phyloP scores from a whole-genome alignment of 2,888 invertebrate genomes.

The Pollenia angustigena region DNA sequence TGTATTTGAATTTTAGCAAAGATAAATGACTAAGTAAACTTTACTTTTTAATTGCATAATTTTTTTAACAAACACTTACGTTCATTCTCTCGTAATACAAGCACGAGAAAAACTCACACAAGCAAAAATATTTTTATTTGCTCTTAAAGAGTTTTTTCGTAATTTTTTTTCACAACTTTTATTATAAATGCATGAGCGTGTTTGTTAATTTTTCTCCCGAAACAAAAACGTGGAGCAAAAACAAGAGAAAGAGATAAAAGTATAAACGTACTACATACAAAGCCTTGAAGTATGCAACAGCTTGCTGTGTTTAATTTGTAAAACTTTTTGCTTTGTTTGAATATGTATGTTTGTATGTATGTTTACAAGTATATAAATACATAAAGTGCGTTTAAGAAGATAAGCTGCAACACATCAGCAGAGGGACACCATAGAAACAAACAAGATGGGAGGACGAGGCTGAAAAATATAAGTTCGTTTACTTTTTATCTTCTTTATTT shows the following conservation, averaged over 20 bases:
- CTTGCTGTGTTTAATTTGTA: conserved; percentile 48
- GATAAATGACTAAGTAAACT: conserved; percentile 33
- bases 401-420: conserved; percentile 20
- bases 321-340: background rate
- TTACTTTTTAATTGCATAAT: conserved; percentile 61
- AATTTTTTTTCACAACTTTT: background rate
- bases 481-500: background rate
- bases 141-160: background rate
- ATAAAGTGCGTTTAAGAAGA: conserved; percentile 29
- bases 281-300: conserved; percentile 69
- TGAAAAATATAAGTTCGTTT: conserved; percentile 17
- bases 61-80: conserved; percentile 39
- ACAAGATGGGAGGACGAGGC: background rate
- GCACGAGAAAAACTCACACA: background rate
- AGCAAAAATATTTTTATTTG: conserved; percentile 9
- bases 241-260: background rate
- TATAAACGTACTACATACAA: background rate
- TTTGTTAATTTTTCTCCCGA: conserved; percentile 2
- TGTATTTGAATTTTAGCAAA: background rate
- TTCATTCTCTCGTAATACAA: background rate
- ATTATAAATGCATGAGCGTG: background rate
- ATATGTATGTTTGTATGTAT: background rate
- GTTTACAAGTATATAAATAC: background rate
- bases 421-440: background rate
- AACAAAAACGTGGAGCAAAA: background rate